Evolutionary conservation across 1,140 invertebrate genomes (phyloP).

Genomic region (Drosophila teissieri): DNA sequence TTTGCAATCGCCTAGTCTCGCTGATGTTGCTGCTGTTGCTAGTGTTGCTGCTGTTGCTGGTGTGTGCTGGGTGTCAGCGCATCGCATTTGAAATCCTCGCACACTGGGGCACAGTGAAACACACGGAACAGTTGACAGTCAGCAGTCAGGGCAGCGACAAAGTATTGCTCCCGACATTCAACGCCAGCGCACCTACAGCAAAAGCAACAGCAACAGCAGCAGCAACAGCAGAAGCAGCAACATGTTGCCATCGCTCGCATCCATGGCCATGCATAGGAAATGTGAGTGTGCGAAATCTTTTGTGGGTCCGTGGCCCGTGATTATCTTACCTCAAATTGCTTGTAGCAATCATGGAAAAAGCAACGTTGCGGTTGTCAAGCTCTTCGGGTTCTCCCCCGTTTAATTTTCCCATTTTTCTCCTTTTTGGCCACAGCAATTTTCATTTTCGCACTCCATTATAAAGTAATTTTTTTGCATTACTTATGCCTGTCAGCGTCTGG

Average conservation of each 20-base stretch:
- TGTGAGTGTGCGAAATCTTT: conserved; percentile 42
- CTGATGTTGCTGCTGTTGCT: conserved; percentile 11
- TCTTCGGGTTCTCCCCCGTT: neutral
- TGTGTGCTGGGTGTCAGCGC: conserved; percentile 68
- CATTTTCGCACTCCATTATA: conserved; percentile 83
- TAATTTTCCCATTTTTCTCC: neutral
- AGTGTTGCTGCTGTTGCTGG: conserved; percentile 21
- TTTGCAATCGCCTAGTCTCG: conserved; percentile 54
- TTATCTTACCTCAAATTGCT: conserved; percentile 82
- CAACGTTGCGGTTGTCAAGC: conserved; percentile 39
- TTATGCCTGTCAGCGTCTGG: conserved; percentile 79
- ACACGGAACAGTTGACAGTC: conserved; percentile 62
- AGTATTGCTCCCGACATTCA: conserved; percentile 58
- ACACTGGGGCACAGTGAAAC: conserved; percentile 46
- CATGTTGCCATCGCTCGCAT: conserved; percentile 52
- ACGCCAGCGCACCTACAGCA: conserved; percentile 33
- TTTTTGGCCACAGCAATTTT: conserved; percentile 66
- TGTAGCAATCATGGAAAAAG: conserved; percentile 77
- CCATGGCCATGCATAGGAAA: conserved; percentile 22
- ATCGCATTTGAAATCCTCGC: conserved; percentile 72
- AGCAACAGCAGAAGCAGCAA: conserved; percentile 46
- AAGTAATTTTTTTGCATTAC: conserved; percentile 83
- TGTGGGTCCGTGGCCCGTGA: conserved; percentile 52
- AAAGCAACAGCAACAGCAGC: conserved; percentile 23
- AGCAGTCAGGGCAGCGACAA: conserved; percentile 66